These are phyloP conservation scores for Scolanthus callimorphus DNA, from an alignment of 92 coral and sea anemone species.

Conservation along the genomic window DNA sequence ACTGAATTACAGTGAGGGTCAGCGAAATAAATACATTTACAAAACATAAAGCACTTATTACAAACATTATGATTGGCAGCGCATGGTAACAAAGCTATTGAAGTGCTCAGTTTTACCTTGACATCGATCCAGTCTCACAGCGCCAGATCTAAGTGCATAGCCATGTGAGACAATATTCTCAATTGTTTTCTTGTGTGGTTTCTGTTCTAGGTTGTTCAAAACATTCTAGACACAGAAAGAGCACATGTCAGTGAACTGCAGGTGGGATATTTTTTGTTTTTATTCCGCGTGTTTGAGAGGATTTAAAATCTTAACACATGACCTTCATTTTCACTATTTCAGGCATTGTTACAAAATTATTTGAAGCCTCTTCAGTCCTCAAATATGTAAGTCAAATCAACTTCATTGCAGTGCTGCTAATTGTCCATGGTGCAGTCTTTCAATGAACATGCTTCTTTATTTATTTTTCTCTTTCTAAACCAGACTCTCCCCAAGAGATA, in stretches of 20 bases:
- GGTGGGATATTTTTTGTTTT: constrained; percentile 32
- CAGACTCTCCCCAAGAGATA: constrained; percentile 85
- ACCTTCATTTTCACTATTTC: constrained; percentile 1
- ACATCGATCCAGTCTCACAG: too few species aligned
- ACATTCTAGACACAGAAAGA: constrained; percentile 91
- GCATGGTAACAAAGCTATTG: too few species aligned
- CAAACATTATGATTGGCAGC: too few species aligned
- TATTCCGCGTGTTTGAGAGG: too few species aligned
- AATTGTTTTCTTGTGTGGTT: not conserved
- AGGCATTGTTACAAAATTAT: constrained; percentile 89
- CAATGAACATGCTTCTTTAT: not conserved
- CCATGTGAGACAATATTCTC: too few species aligned
- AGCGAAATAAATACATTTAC: too few species aligned
- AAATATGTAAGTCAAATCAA: constrained; percentile 62
- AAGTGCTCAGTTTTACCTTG: too few species aligned
- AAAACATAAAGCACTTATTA: too few species aligned
- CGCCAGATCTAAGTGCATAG: too few species aligned
- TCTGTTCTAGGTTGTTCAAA: constrained; percentile 78
- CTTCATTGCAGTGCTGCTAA: not conserved
- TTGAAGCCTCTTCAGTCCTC: constrained; percentile 87
- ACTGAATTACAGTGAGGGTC: too few species aligned
- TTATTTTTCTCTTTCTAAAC: constrained; percentile 5
- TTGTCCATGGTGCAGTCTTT: not conserved
- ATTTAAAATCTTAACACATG: too few species aligned
- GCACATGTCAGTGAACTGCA: constrained; percentile 98